Conservation (phyloP, 2,797 vertebrate genomes). For the Peromyscus eremicus region DNA sequence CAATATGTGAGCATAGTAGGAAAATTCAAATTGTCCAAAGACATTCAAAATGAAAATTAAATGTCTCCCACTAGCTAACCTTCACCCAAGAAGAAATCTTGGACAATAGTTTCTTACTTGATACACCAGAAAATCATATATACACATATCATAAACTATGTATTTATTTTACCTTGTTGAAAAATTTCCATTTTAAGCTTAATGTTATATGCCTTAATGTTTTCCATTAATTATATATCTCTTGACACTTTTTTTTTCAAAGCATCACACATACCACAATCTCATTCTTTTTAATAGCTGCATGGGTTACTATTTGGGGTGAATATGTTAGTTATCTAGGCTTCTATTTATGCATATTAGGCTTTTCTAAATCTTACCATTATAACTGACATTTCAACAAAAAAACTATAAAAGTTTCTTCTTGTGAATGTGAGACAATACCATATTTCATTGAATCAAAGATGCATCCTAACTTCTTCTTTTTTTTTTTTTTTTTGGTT, state of each 20-base stretch:
- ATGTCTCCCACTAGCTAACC: not conserved
- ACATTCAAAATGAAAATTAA: conserved; percentile 64
- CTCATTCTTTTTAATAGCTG: not conserved
- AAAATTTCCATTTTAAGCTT: conserved; percentile 13
- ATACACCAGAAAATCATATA: conserved; percentile 20
- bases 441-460: conserved; percentile 32
- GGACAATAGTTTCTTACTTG: conserved; percentile 37
- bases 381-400: conserved; percentile 37
- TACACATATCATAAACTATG: conserved; percentile 16
- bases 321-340: conserved; percentile 32
- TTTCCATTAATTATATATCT: conserved; percentile 43
- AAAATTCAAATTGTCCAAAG: conserved; percentile 65
- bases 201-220: conserved; percentile 14
- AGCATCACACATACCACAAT: not conserved
- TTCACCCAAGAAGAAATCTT: conserved; percentile 39
- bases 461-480: not conserved
- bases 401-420: not conserved
- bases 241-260: conserved; percentile 10
- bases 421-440: conserved; percentile 14
- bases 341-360: conserved; percentile 24
- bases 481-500: no score
- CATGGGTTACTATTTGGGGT: conserved; percentile 40
- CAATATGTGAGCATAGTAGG: conserved; percentile 41
- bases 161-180: not conserved
- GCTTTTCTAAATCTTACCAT: conserved; percentile 17